Percentiles rank a stretch among this genome's conserved stretches.
These are phyloP conservation scores for Cremastinae sp. DNA, from an alignment of 2,888 invertebrate genomes.

Conservation along the genomic window DNA sequence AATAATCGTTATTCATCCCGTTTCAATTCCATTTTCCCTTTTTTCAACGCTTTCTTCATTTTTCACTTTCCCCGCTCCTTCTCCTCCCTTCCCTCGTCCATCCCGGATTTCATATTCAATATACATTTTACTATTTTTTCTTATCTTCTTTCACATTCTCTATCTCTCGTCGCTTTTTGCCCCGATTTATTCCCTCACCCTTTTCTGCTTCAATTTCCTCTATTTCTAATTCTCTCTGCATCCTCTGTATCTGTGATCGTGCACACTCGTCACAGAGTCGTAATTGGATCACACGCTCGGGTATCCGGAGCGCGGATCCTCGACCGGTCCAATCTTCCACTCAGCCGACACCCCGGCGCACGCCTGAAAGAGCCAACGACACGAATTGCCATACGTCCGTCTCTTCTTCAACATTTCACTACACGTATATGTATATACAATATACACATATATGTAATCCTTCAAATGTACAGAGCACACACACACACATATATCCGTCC, in stretches of 20 bases:
- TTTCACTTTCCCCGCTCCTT: too few species aligned
- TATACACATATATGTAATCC: background rate
- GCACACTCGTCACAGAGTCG: constrained; percentile 70
- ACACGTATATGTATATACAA: background rate
- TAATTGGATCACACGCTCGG: constrained; percentile 76
- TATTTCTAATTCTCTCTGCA: constrained; percentile 21
- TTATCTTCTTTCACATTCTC: constrained; percentile 18
- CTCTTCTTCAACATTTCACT: background rate
- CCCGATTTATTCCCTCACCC: constrained; percentile 19
- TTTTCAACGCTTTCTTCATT: too few species aligned
- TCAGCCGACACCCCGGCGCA: constrained; percentile 73
- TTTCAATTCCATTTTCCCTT: too few species aligned
- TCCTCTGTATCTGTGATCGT: constrained; percentile 52
- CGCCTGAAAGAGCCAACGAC: constrained; percentile 67
- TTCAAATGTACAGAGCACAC: too few species aligned
- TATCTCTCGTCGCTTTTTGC: constrained; percentile 5
- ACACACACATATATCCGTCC: background rate
- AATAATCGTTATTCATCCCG: too few species aligned
- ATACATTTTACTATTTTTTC: constrained; percentile 35
- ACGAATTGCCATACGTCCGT: constrained; percentile 49
- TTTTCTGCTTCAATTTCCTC: constrained; percentile 40
- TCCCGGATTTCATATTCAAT: constrained; percentile 19
- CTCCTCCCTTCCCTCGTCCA: too few species aligned
- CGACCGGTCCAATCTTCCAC: constrained; percentile 76
- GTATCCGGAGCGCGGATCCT: constrained; percentile 65